Evolutionary conservation across 2,113 vertebrate species (phyloP), one percentile per base, ranked within the genome.

Genomic region (Acrocephalus arundinaceus): DNA sequence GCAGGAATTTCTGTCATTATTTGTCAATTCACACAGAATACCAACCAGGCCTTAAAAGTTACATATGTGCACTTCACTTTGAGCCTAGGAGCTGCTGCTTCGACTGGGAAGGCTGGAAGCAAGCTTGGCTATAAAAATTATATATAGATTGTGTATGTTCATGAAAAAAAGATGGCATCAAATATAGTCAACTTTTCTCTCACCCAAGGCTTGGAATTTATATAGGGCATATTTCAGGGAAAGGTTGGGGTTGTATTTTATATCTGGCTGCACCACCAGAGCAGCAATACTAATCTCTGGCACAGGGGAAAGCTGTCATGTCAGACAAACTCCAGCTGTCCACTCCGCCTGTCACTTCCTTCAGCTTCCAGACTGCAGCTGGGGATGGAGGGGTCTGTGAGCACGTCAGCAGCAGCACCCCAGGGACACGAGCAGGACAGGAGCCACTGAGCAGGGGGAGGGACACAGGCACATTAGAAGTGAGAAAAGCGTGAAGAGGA

Each of bases 301-400:
- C 96, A 93, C 86, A 76, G 62, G 96, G 92, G 84, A 96, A 79
- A 89, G 74, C 45, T 54, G 83, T 67, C 90, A 55, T 22, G 67
- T 87, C 89, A 94, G 95, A 89, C 73, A 91, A 82, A 89, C 86
- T 93, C 91, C 96, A 94, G 95, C 94, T 94, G 94, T 51, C 92
- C 92, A 68, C 89, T 35, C 52, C 1, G 37, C 83, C 93, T 88
- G 84, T 93, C 96, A 70, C 84, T 66, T 33, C 82, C 94, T 76
- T 87, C 96, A 88, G 43, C 92, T 48, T n/a, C 92, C 15, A 7
- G 21, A 2, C 13, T 30, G 57, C 19, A 81, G 84, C 94, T 35
- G 81, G 59, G 80, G 49, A 55, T 9, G n/a, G 74, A 66, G 58
- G 52, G 66, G 49, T 46, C 52, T 70, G 58, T 7, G 83, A 58